Conservation (phyloP, 2,113 vertebrate species). For the Oncorhynchus kisutch region DNA sequence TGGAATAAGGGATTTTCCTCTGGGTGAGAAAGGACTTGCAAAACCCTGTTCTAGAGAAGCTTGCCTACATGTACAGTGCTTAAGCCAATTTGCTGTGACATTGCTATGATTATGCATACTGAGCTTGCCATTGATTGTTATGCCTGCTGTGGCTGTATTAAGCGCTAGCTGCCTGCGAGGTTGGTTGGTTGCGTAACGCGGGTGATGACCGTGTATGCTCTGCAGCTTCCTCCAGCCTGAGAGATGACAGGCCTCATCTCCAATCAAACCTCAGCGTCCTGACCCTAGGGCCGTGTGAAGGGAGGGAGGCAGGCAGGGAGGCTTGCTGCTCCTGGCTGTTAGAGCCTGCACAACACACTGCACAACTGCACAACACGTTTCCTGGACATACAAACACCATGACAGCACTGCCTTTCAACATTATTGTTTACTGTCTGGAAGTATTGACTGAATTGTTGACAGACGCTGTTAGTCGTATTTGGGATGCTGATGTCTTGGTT, state of each 20-base stretch:
- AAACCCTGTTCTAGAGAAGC: conserved; percentile 61
- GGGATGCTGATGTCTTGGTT: not conserved
- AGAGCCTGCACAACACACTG: not conserved
- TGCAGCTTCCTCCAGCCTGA: conserved; percentile 54
- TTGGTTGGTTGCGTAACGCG: conserved; percentile 63
- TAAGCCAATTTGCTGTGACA: conserved; percentile 74
- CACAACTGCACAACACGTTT: no score
- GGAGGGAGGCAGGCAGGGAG: not conserved
- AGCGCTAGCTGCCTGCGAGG: conserved; percentile 46
- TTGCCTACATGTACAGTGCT: conserved; percentile 54
- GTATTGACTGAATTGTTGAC: no score
- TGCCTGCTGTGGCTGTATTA: conserved; percentile 56
- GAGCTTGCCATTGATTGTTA: conserved; percentile 64
- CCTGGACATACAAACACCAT: not conserved
- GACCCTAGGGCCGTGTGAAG: not conserved
- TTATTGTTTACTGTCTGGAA: no score
- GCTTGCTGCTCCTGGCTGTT: not conserved
- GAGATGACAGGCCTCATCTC: conserved; percentile 51
- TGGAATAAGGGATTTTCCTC: conserved; percentile 52
- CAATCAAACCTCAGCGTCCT: conserved; percentile 51
- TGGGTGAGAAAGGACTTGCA: conserved; percentile 57
- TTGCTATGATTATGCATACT: conserved; percentile 57
- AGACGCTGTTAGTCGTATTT: not conserved
- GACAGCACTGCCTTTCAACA: not conserved
- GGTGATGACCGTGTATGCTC: conserved; percentile 63